These are phyloP conservation scores for Pseudocheirus occidentalis DNA, from an alignment of 2,797 vertebrate genomes.

Conservation along the genomic window DNA sequence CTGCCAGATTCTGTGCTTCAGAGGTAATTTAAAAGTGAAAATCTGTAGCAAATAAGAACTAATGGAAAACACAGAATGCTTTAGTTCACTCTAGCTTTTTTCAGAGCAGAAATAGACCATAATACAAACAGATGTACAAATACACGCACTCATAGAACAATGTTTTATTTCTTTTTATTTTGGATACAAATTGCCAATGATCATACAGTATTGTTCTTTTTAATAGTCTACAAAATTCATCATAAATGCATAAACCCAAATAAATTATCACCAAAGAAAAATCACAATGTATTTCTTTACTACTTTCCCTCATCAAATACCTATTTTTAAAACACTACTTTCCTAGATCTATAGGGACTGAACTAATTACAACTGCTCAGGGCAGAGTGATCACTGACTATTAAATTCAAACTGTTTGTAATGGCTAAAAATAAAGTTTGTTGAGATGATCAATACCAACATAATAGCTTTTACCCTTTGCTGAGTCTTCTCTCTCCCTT, in stretches of 20 bases:
- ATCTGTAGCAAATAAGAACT: conserved; percentile 88
- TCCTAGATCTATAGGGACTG: neutral
- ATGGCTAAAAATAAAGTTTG: neutral
- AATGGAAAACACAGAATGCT: conserved; percentile 87
- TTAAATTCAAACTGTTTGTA: neutral
- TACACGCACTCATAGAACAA: conserved; percentile 42
- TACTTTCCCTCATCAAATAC: neutral
- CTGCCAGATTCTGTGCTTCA: conserved; percentile 88
- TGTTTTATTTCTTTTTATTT: conserved; percentile 57
- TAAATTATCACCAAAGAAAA: conserved; percentile 39
- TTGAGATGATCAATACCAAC: neutral
- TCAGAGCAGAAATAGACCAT: conserved; percentile 78
- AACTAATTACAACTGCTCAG: neutral
- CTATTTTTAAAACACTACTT: neutral
- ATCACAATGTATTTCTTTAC: neutral
- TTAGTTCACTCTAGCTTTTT: conserved; percentile 81
- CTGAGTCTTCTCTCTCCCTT: neutral
- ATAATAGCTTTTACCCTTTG: neutral
- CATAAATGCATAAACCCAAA: conserved; percentile 29
- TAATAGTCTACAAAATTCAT: conserved; percentile 61
- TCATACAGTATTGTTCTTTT: conserved; percentile 33
- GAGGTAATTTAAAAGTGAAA: conserved; percentile 90
- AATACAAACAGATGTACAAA: conserved; percentile 31
- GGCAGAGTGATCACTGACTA: neutral
- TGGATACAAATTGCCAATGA: conserved; percentile 20